These are phyloP conservation scores for Pangasius mekongensis DNA, from an alignment of 2,797 vertebrate species.

Conservation along the genomic window DNA sequence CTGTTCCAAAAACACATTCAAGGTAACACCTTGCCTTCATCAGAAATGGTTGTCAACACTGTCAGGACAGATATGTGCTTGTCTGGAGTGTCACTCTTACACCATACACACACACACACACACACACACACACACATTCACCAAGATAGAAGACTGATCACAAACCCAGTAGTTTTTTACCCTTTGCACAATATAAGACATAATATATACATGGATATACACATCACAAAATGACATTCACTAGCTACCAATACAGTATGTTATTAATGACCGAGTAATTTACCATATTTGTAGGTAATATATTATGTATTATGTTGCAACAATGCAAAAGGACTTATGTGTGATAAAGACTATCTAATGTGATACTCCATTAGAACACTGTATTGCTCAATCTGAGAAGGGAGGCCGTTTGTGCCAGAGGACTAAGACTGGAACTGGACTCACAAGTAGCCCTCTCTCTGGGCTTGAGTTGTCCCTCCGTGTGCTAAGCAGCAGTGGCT, in stretches of 20 bases:
- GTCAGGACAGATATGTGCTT: constrained; percentile 54
- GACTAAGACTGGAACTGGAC: background rate
- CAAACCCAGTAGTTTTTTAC: background rate
- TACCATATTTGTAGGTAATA: background rate
- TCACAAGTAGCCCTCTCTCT: constrained; percentile 1
- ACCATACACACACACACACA: background rate
- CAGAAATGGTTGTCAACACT: constrained; percentile 63
- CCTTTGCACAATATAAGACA: background rate
- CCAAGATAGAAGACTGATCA: background rate
- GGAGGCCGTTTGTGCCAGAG: background rate
- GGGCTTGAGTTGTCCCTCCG: constrained; percentile 37
- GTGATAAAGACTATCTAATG: background rate
- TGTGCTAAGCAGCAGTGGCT: constrained; percentile 66
- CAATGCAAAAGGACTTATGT: background rate
- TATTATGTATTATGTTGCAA: background rate
- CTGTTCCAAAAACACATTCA: constrained; percentile 54
- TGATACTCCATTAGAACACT: background rate
- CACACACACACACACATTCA: background rate
- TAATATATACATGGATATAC: background rate
- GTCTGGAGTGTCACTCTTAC: constrained; percentile 47
- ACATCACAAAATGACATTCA: background rate
- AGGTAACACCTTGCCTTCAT: constrained; percentile 60
- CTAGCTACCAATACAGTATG: background rate
- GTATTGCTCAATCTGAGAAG: background rate
- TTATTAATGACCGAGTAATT: background rate